These are phyloP conservation scores for Ahaetulla prasina DNA, from an alignment of 2,113 vertebrate genomes.

Conservation along the genomic window DNA sequence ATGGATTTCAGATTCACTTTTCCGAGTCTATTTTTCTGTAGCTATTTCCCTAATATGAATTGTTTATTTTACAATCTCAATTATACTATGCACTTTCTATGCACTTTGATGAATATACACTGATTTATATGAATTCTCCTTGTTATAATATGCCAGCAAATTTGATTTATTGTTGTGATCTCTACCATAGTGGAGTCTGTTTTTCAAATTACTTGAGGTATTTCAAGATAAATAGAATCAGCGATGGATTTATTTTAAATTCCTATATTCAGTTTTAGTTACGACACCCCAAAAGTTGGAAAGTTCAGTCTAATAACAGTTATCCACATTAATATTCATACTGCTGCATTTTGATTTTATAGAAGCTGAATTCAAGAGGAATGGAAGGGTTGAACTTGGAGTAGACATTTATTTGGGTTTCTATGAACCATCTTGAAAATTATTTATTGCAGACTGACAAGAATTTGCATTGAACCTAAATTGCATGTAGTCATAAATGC, in stretches of 20 bases:
- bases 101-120: background rate
- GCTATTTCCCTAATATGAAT: background rate
- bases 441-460: background rate
- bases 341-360: background rate
- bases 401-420: background rate
- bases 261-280: background rate
- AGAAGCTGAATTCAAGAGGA: background rate
- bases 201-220: background rate
- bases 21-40: background rate
- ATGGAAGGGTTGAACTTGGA: background rate
- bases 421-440: background rate
- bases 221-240: background rate
- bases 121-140: background rate
- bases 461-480: background rate
- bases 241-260: background rate
- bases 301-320: background rate
- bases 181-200: background rate
- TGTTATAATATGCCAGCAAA: background rate
- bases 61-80: background rate
- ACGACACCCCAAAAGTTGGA: background rate
- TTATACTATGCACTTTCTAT: background rate
- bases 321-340: background rate
- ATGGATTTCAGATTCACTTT: background rate
- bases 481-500: background rate
- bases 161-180: background rate